Conservation (phyloP, 2,113 vertebrate genomes). For the Lophura nycthemera region DNA sequence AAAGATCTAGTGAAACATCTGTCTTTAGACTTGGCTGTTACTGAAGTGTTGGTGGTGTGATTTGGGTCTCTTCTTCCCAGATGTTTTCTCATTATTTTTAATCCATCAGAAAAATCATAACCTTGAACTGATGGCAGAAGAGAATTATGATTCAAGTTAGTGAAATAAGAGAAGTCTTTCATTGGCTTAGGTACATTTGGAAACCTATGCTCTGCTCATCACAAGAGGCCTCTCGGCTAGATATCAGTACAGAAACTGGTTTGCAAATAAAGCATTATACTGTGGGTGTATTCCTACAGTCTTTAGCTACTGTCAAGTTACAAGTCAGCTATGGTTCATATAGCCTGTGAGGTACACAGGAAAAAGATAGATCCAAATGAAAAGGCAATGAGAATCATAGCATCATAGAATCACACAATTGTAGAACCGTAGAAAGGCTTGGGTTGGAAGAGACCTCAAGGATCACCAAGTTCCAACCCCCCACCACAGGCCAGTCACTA, state of each 20-base stretch:
- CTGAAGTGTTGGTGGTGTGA: neutral
- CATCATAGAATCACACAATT: too few relatives aligned
- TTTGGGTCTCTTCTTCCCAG: constrained; percentile 15
- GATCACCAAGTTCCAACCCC: too few relatives aligned
- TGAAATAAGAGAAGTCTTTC: neutral
- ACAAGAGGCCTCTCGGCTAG: neutral
- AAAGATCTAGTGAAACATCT: neutral
- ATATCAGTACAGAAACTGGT: neutral
- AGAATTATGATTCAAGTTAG: neutral
- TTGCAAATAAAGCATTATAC: neutral
- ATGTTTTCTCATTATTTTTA: constrained; percentile 18
- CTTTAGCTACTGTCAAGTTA: neutral
- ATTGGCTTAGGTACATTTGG: neutral
- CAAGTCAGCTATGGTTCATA: neutral
- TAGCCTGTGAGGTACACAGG: neutral
- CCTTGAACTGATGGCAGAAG: neutral
- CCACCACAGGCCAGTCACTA: too few relatives aligned
- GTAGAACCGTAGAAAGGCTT: too few relatives aligned
- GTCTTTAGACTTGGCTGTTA: neutral
- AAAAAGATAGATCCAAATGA: neutral
- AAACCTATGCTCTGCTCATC: neutral
- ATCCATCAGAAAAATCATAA: neutral
- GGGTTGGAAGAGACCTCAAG: too few relatives aligned
- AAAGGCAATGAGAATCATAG: neutral
- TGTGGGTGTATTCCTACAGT: neutral